Evolutionary conservation across 2,888 invertebrate species (phyloP).

Genomic region (Catocala fraxini): DNA sequence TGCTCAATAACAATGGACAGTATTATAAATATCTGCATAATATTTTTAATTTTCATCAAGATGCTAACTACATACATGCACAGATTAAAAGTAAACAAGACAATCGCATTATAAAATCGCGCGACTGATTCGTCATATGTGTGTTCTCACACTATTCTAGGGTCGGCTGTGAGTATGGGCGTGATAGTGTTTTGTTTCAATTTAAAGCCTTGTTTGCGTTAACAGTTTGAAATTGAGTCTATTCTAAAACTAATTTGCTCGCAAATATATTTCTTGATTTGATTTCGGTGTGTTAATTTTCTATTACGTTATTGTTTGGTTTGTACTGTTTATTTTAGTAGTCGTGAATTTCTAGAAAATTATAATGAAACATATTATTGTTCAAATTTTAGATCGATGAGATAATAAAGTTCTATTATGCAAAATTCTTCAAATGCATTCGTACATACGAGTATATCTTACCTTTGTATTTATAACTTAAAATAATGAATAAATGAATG

Average conservation of each 20-base stretch:
- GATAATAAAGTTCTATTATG: no score
- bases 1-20: no score
- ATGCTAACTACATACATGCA: background rate
- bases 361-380: no score
- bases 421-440: no score
- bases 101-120: constrained; percentile 37
- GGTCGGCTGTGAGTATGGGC: constrained; percentile 30
- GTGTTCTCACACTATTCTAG: constrained; percentile 32
- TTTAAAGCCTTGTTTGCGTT: constrained; percentile 53
- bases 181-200: constrained; percentile 58
- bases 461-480: no score
- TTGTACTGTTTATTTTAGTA: constrained; percentile 27
- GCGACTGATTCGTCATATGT: constrained; percentile 34
- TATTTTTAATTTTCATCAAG: no score
- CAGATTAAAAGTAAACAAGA: constrained; percentile 4
- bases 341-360: no score
- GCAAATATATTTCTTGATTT: constrained; percentile 49
- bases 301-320: constrained; percentile 39
- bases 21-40: no score
- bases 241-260: constrained; percentile 46
- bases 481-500: no score
- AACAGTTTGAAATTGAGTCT: constrained; percentile 47
- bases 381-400: no score
- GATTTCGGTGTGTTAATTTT: constrained; percentile 43
- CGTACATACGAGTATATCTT: no score